These are phyloP conservation scores for Habrosyne pyritoides DNA, from an alignment of 2,888 invertebrate species.

Conservation along the genomic window DNA sequence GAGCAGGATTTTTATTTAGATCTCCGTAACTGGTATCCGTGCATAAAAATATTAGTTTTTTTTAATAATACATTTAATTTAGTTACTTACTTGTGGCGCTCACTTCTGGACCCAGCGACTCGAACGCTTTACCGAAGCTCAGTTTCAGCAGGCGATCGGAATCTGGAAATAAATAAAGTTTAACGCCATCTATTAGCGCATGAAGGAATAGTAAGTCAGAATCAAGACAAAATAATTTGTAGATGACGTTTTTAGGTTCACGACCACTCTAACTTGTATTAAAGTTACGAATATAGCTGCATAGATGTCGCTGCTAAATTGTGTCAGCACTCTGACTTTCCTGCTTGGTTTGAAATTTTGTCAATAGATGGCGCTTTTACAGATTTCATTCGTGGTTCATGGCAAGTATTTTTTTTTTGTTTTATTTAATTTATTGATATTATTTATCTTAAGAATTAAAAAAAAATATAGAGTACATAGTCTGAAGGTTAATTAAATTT, in stretches of 20 bases:
- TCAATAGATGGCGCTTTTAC: not conserved
- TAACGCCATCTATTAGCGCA: conserved; percentile 49
- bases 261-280: not conserved
- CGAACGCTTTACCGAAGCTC: conserved; percentile 80
- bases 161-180: conserved; percentile 61
- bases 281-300: conserved; percentile 14
- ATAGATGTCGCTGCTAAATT: conserved; percentile 20
- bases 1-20: too few relatives aligned
- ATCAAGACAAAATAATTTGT: not conserved
- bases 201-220: not conserved
- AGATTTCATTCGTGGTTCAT: too few relatives aligned
- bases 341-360: too few relatives aligned
- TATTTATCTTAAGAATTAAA: too few relatives aligned
- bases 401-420: too few relatives aligned
- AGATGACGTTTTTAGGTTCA: conserved; percentile 34
- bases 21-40: too few relatives aligned
- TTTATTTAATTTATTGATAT: conserved; percentile 4
- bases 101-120: conserved; percentile 88
- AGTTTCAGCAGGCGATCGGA: conserved; percentile 76
- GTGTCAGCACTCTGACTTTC: too few relatives aligned
- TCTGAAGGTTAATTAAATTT: too few relatives aligned
- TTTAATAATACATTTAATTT: too few relatives aligned
- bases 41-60: too few relatives aligned
- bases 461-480: too few relatives aligned
- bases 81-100: conserved; percentile 88